Evolutionary conservation across 2,888 invertebrate genomes (phyloP).

Genomic region (Achlya flavicornis): DNA sequence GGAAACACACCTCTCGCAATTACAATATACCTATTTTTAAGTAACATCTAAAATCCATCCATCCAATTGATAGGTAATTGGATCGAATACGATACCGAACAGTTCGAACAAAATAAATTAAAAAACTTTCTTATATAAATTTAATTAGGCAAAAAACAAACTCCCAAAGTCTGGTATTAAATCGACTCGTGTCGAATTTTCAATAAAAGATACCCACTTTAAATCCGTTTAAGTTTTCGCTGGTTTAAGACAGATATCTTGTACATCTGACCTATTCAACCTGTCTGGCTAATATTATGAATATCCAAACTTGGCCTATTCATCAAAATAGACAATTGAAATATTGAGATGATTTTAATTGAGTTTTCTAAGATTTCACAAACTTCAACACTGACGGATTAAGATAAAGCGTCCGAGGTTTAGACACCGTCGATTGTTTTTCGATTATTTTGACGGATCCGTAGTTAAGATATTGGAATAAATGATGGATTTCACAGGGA

Average conservation of each 20-base stretch:
- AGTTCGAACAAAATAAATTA: constrained; percentile 19
- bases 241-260: background rate
- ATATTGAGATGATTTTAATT: constrained; percentile 54
- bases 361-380: constrained; percentile 49
- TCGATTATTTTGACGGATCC: constrained; percentile 10
- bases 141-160: constrained; percentile 24
- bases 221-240: background rate
- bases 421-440: constrained; percentile 17
- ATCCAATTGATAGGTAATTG: background rate
- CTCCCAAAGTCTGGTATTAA: constrained; percentile 12
- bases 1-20: too few species aligned
- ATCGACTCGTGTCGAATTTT: background rate
- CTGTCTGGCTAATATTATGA: constrained; percentile 22
- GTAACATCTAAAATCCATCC: too few species aligned
- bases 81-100: background rate
- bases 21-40: too few species aligned
- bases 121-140: constrained; percentile 23
- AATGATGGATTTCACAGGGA: background rate
- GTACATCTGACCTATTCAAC: constrained; percentile 18
- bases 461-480: background rate
- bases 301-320: constrained; percentile 43
- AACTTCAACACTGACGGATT: constrained; percentile 38
- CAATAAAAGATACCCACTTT: constrained; percentile 1
- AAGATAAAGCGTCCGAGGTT: constrained; percentile 26
- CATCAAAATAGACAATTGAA: constrained; percentile 53